Evolutionary conservation across 2,888 invertebrate genomes (phyloP).

Genomic region (Lasioglossum calceatum): DNA sequence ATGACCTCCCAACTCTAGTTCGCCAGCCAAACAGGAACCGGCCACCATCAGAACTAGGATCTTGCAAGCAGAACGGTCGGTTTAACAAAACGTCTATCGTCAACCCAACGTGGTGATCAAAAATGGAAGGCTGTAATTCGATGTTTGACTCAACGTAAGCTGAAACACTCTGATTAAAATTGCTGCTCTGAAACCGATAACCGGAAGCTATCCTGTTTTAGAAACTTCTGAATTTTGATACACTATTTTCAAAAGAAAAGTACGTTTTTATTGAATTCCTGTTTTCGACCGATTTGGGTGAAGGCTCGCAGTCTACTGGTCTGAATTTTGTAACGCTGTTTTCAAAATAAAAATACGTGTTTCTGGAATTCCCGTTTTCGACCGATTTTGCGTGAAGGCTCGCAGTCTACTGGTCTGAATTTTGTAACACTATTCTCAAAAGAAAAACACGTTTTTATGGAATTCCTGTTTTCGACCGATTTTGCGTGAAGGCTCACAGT

Average conservation of each 20-base stretch:
- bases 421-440: neutral
- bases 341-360: no score
- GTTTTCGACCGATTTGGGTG: neutral
- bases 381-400: neutral
- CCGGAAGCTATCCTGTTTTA: no score
- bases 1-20: constrained; percentile 56
- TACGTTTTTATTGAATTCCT: neutral
- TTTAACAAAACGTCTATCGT: neutral
- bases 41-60: constrained; percentile 57
- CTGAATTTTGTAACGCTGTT: no score
- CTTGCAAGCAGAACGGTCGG: constrained; percentile 39
- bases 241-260: neutral
- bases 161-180: neutral
- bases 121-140: neutral
- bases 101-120: neutral
- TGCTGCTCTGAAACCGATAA: neutral
- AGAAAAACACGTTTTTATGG: neutral
- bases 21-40: constrained; percentile 56
- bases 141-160: neutral
- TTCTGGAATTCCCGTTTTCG: neutral
- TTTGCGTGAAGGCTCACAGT: neutral
- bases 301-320: no score
- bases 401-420: neutral
- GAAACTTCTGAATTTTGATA: neutral
- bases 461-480: neutral